Evolutionary conservation across 2,888 invertebrate species (phyloP).

Genomic region (Eulithis prunata): DNA sequence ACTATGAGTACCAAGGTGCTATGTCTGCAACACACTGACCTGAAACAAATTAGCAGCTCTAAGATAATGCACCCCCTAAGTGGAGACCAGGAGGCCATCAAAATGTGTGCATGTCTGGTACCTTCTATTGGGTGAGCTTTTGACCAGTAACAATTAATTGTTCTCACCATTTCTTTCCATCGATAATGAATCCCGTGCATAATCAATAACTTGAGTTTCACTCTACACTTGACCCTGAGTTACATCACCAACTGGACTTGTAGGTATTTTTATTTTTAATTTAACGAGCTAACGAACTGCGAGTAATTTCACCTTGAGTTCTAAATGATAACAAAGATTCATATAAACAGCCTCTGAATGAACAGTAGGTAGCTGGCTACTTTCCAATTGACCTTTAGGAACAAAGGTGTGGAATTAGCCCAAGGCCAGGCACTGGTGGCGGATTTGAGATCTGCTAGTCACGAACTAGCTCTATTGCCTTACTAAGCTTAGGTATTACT

Average conservation of each 20-base stretch:
- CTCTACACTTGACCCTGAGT: constrained; percentile 70
- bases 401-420: constrained; percentile 75
- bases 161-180: constrained; percentile 17
- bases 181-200: constrained; percentile 49
- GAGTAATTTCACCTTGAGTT: constrained; percentile 23
- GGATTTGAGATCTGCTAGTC: constrained; percentile 78
- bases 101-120: no score
- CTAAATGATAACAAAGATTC: constrained; percentile 34
- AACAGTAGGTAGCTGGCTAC: constrained; percentile 45
- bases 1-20: no score
- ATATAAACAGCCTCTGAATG: constrained; percentile 42
- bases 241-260: constrained; percentile 50
- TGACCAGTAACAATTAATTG: background rate
- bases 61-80: background rate
- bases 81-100: background rate
- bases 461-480: constrained; percentile 59
- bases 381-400: constrained; percentile 78
- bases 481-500: background rate
- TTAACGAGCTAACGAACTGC: constrained; percentile 31
- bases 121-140: background rate
- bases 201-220: constrained; percentile 58
- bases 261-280: constrained; percentile 28
- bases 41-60: no score
- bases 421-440: constrained; percentile 75
- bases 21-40: no score